Conservation (phyloP, 1,140 invertebrate species). For the Drosophila tropicalis region DNA sequence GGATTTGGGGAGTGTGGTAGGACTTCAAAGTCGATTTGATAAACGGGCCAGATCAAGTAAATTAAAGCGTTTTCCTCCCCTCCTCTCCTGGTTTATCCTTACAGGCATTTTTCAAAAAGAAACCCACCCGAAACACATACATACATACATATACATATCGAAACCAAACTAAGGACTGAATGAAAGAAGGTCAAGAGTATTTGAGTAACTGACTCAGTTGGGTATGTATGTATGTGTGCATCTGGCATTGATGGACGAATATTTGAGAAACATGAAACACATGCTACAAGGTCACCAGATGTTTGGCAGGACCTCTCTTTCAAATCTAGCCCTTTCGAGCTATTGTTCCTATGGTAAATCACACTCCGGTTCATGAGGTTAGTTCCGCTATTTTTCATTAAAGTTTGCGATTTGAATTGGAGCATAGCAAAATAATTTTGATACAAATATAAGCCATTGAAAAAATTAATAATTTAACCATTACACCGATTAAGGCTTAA, state of each 20-base stretch:
- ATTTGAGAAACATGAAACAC: not conserved
- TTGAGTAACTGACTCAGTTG: not conserved
- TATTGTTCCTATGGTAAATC: not conserved
- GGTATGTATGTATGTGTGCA: slow-evolving; percentile 1
- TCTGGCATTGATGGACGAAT: slow-evolving; percentile 59
- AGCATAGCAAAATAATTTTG: too few relatives aligned
- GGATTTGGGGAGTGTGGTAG: not conserved
- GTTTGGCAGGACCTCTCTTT: not conserved
- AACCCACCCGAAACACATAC: slow-evolving; percentile 5
- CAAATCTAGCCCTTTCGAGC: too few relatives aligned
- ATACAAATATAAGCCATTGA: too few relatives aligned
- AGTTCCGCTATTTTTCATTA: too few relatives aligned
- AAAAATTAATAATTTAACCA: too few relatives aligned
- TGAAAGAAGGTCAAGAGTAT: slow-evolving; percentile 40
- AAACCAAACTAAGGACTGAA: slow-evolving; percentile 18
- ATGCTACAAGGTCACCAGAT: not conserved
- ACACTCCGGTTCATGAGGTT: too few relatives aligned
- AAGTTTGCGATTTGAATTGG: too few relatives aligned
- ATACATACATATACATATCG: not conserved
- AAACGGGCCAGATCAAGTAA: slow-evolving; percentile 52
- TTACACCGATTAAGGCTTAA: too few relatives aligned
- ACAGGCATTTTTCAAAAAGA: slow-evolving; percentile 20
- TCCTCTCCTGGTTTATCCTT: slow-evolving; percentile 8
- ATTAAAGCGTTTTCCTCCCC: slow-evolving; percentile 42
- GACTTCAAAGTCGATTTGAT: slow-evolving; percentile 29